Base-by-base conservation (phyloP, 2,113 vertebrate genomes). In the Hypanus sabinus region DNA sequence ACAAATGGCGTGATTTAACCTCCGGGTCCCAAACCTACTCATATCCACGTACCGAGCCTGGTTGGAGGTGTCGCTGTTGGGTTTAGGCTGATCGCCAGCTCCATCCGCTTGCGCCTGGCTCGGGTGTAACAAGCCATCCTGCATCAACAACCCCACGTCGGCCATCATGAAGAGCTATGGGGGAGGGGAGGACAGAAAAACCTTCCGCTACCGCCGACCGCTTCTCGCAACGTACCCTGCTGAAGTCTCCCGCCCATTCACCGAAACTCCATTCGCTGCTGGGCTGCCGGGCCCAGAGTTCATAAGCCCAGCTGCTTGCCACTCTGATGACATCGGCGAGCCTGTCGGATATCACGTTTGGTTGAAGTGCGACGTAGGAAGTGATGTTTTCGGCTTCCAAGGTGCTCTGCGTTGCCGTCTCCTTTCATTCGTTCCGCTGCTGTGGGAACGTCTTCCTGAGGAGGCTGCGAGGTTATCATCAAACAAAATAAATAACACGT, bases 61-160 rank as follows among this genome's bases (percentile, higher is more conserved):
- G 70, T 75, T 93, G 24, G 91, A 71, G 91, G 22, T 46, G 10
- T 93, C 68, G 33, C 36, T 73, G 91, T 73, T 73, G 36, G 91
- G 36, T 71, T 93, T 93, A 0, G 68, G 68, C 68, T 75, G 91
- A 10, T 93, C 91, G 91, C 36, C 33, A 20, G 68, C 38, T 71
- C 91, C 91, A 38, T 93, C 91, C 9, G 33, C 18, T 24, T 73
- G 91, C 91, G 91, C 68, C 70, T 93, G 91, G 70, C 91, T 14
- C 22, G 91, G 91, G 91, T 93, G 91, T 55, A 93, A 73, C 10
- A 93, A 36, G 70, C 91, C 91, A 93, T 93, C 91, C 91, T 93
- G 91, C 91, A 93, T 71, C 68, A 93, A 55, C 91, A 93, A 27
- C 65, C 91, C 68, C 68, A 93, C 91, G 91, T 93, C 91, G 70